phyloP scores from a whole-genome alignment of 2,888 invertebrate species.

The Cephus runcator region DNA sequence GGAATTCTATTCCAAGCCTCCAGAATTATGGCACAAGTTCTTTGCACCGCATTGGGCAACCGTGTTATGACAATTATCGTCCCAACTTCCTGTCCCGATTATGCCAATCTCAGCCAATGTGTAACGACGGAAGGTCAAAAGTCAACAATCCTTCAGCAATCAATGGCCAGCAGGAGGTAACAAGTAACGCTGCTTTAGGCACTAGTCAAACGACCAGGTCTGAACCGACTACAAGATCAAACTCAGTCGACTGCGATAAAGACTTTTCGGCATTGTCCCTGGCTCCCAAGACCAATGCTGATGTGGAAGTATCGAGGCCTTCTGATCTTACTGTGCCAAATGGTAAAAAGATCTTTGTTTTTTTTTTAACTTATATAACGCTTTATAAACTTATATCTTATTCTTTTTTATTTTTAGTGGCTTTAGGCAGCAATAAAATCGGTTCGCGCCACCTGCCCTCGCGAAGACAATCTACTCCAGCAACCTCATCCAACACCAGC shows the following conservation, averaged over 20 bases:
- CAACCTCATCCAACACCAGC: slow-evolving; percentile 37
- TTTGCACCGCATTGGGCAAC: slow-evolving; percentile 42
- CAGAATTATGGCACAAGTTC: slow-evolving; percentile 45
- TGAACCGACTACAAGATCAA: slow-evolving; percentile 54
- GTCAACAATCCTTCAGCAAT: neutral
- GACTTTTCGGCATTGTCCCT: slow-evolving; percentile 31
- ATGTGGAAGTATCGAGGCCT: slow-evolving; percentile 37
- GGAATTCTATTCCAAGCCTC: slow-evolving; percentile 35
- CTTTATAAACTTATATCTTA: neutral
- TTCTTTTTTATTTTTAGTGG: slow-evolving; percentile 33
- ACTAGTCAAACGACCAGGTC: slow-evolving; percentile 44
- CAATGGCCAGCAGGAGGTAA: slow-evolving; percentile 5
- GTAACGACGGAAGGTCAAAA: slow-evolving; percentile 6
- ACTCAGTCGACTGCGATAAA: slow-evolving; percentile 55
- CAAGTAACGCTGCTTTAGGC: slow-evolving; percentile 21
- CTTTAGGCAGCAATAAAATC: slow-evolving; percentile 47
- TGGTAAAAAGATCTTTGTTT: slow-evolving; percentile 37
- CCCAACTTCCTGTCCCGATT: slow-evolving; percentile 28
- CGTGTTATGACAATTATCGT: slow-evolving; percentile 33
- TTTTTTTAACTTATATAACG: neutral
- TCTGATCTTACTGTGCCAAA: slow-evolving; percentile 52
- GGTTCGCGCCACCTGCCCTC: slow-evolving; percentile 46
- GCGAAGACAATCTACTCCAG: slow-evolving; percentile 48
- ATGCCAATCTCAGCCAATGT: slow-evolving; percentile 29
- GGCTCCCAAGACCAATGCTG: slow-evolving; percentile 11